phyloP scores from a whole-genome alignment of 2,797 vertebrate species.

The Centroberyx gerrardi region DNA sequence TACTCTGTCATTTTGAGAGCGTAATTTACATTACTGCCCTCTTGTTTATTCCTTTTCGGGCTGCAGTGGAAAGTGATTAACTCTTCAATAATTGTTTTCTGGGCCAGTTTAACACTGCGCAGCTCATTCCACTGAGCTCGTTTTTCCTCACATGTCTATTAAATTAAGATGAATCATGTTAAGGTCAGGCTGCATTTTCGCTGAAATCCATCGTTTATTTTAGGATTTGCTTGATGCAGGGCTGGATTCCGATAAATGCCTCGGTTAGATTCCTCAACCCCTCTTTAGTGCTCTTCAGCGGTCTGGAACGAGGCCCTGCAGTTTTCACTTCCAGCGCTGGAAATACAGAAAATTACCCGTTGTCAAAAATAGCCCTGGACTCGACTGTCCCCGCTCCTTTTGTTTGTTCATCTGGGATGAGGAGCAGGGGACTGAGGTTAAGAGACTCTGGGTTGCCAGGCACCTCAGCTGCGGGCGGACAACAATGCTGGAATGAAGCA shows the following conservation, averaged over 20 bases:
- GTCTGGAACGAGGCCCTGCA: conserved; percentile 54
- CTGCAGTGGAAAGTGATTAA: conserved; percentile 45
- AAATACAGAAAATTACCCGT: conserved; percentile 68
- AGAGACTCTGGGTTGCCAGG: conserved; percentile 39
- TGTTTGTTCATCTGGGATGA: conserved; percentile 46
- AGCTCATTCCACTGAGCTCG: conserved; percentile 29
- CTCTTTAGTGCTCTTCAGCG: conserved; percentile 53
- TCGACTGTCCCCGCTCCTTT: conserved; percentile 35
- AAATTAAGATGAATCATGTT: conserved; percentile 54
- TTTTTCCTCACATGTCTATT: conserved; percentile 39
- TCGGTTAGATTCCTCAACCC: conserved; percentile 42
- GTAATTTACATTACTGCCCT: conserved; percentile 22
- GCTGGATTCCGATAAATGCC: conserved; percentile 45
- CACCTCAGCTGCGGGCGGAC: conserved; percentile 41
- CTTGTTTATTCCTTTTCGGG: conserved; percentile 28
- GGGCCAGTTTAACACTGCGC: conserved; percentile 35
- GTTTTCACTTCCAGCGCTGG: conserved; percentile 39
- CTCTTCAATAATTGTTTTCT: conserved; percentile 59
- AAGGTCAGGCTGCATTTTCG: conserved; percentile 37
- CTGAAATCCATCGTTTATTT: conserved; percentile 61
- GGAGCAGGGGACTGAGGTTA: conserved; percentile 43
- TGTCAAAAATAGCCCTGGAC: conserved; percentile 58
- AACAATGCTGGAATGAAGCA: conserved; percentile 43
- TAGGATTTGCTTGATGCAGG: conserved; percentile 50
- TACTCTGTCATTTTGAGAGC: conserved; percentile 7